Base-by-base conservation (phyloP, 2,888 invertebrate species). In the Rhamphomyia laevipes region DNA sequence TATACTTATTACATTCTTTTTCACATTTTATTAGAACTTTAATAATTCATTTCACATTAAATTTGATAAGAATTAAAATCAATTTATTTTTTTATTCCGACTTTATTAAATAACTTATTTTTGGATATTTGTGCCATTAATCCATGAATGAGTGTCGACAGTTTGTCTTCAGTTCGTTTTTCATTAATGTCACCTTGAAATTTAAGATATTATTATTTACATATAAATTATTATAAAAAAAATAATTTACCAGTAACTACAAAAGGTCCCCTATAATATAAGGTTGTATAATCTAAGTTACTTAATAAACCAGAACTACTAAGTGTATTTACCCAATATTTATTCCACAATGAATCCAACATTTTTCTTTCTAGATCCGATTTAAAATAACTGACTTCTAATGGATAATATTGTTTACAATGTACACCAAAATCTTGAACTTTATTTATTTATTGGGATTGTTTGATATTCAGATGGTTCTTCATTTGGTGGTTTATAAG, bases 351-450 rank as follows among this genome's bases (percentile, higher is more conserved):
- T 0, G 95, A 94, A 69, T 97, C 96, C 15, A 99, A 73, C 41
- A 99, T 76, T 61, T 89, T 81, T 54, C 91, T 77, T 70, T 99
- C 99, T 41, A 99, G 72, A 0, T 91, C 84, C 0, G 97, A 97
- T 68, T 99, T 99, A 72, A 99, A 99, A 71, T 99, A 99, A 3
- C 92, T 86, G 7, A 71, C 70, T 65, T 99, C 97, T 43, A 99
- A 73, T 0, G 96, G 87, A 71, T 99, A 99, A 72, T 99, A 99
- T 68, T 95, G 93, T 69, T 97, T 99, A 74, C 97, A 99, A 64
- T 99, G 99, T 1, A 99, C 99, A 44, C 99, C 99, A 74, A 99
- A 99, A 70, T 99, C 99, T 75, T 99, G 99, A 52, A 99, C 97
- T 74, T 99, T 99, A 70, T 96, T n/a, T n/a, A n/a, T n/a, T 96